Base-by-base conservation (phyloP, 2,113 vertebrate genomes). In the Larimichthys polyactis region DNA sequence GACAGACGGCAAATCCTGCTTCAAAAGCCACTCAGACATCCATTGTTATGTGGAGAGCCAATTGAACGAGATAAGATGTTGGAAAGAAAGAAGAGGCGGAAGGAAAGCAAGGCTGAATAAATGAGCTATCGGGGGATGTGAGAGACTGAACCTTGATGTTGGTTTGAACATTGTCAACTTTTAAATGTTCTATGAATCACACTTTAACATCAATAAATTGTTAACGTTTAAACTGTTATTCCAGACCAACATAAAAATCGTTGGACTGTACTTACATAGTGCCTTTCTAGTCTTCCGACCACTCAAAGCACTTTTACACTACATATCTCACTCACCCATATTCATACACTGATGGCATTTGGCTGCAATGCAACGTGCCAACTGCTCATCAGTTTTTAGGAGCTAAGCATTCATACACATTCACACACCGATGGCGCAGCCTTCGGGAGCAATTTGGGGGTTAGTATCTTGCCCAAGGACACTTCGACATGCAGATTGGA, bases 11-110 rank as follows among this genome's bases (percentile, higher is more conserved):
- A 89, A 90, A 91, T 93, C 89, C 89, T 49, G 46, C 79, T 91
- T 92, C 85, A 87, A 85, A 92, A 88, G 90, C 87, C 87, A 77
- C 85, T 92, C 82, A 85, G 87, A 85, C 68, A 58, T n/a, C 80
- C 88, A 89, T 92, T 92, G 92, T 91, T 89, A 60, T 79, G 82
- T 80, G 59, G 73, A 88, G 77, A 90, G 82, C 70, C 76, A 82
- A 73, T 79, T 91, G 84, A 91, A 81, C 64, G 81, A 87, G 89
- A 89, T 91, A 89, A 90, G 89, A 87, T 59, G 67, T 40, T 60
- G 59, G 79, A 76, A 20, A 78, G 75, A 75, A 83, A 82, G 71
- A 63, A 75, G 54, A 66, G 78, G 66, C 74, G 59, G 55, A 76
- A 76, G 68, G 57, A 54, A 68, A 75, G 27, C 51, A 82, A 71